Evolutionary conservation across 2,888 invertebrate species (phyloP), one percentile per base, ranked within the genome.

Genomic region (Dryomyza anilis): DNA sequence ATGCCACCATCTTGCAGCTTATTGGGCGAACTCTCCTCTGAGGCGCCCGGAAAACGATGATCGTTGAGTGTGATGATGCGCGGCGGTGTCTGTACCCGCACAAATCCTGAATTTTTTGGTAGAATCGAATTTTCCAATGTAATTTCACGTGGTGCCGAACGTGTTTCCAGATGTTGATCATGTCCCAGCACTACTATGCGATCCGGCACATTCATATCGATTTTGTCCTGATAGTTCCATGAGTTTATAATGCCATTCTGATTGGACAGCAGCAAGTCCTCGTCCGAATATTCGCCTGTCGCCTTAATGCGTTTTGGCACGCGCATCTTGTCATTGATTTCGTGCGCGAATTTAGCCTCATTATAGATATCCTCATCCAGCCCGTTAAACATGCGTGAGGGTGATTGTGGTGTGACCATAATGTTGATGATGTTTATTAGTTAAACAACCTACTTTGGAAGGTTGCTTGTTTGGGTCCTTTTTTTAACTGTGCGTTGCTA

Each of bases 141-240:
- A 65, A 95, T 92, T 86, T 95, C 95, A 71, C 93, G 86, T 2
- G 94, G 94, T n/a, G 94, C 89, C 48, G 94, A 93, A 81, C 91
- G 90, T 25, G 93, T 91, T 65, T 83, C 83, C 63, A 83, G 63
- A 80, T 89, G 88, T 79, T 90, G 88, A 76, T 89, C 88, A 82
- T 89, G 89, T 79, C 96, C 96, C 74, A 92, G 88, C 53, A 96
- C 92, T 72, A 96, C 86, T 81, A 97, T 96, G 78, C 95, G 88
- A 78, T 96, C 96, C 2, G 96, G 96, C 39, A 97, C 96, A 78
- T 91, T 91, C 96, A 96, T 96, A 74, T 92, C 91, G 81, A 92
- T 89, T 83, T 91, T 92, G 73, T 93, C 92, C 74, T 86, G 86
- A 78, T 87, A 87, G 72, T 86, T 86, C 90, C 90, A 91, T 46